Percentiles rank a stretch among this genome's conserved stretches.
Evolutionary conservation across 2,113 vertebrate species (phyloP).

Genomic region (Lepus americanus): DNA sequence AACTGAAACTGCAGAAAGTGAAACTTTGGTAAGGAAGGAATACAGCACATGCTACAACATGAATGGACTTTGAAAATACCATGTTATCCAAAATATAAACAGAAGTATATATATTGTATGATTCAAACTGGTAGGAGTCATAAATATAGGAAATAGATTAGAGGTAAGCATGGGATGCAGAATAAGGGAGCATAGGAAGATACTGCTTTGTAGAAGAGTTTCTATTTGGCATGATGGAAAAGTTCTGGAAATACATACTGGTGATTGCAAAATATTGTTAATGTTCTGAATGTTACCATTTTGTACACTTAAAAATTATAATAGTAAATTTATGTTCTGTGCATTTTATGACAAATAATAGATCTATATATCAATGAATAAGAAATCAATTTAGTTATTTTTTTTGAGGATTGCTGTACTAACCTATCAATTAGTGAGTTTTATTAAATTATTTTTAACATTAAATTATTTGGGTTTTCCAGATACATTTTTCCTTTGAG

Average conservation of each 20-base stretch:
- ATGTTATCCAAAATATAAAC: background rate
- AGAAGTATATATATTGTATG: background rate
- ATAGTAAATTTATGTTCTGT: background rate
- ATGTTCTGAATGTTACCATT: background rate
- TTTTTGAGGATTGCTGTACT: background rate
- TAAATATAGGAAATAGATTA: background rate
- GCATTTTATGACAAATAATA: background rate
- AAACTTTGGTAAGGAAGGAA: background rate
- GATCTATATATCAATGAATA: background rate
- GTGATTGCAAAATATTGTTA: background rate
- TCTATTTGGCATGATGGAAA: conserved; percentile 9
- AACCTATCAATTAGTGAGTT: background rate
- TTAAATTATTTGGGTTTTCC: background rate
- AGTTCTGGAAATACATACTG: background rate
- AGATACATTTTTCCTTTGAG: background rate
- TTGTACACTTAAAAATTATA: background rate
- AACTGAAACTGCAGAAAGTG: background rate
- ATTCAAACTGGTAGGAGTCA: background rate
- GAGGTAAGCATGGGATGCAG: background rate
- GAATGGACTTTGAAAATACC: conserved; percentile 6
- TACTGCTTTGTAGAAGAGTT: background rate
- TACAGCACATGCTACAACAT: background rate
- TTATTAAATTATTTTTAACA: too few species aligned
- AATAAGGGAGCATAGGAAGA: background rate
- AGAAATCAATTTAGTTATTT: background rate